phyloP scores from a whole-genome alignment of 2,797 vertebrate species.

The Moxostoma hubbsi region DNA sequence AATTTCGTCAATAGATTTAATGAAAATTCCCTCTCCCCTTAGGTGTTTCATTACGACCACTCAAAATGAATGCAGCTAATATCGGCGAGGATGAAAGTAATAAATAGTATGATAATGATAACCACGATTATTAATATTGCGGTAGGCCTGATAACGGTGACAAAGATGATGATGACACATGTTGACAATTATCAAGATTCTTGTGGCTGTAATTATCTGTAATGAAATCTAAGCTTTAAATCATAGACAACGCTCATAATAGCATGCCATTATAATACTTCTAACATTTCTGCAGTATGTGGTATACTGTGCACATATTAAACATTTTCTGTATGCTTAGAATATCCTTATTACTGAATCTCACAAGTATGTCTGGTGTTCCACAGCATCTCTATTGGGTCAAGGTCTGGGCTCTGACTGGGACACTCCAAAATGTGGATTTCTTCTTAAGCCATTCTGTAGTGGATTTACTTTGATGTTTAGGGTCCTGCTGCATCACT shows the following conservation, averaged over 20 bases:
- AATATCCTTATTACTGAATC: neutral
- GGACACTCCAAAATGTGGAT: too few relatives aligned
- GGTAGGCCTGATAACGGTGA: slow-evolving; percentile 61
- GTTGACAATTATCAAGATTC: slow-evolving; percentile 71
- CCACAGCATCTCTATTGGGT: too few relatives aligned
- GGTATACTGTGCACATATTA: neutral
- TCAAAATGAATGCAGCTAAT: slow-evolving; percentile 59
- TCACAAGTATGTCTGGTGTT: too few relatives aligned
- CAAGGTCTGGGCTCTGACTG: too few relatives aligned
- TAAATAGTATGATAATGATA: slow-evolving; percentile 71
- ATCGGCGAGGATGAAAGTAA: slow-evolving; percentile 55
- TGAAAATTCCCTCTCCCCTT: slow-evolving; percentile 58
- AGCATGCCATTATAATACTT: neutral
- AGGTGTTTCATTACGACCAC: slow-evolving; percentile 53
- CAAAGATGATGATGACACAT: slow-evolving; percentile 74
- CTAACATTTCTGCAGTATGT: neutral
- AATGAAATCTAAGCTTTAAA: slow-evolving; percentile 58
- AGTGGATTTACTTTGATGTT: too few relatives aligned
- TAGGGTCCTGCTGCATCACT: too few relatives aligned
- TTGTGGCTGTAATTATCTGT: slow-evolving; percentile 69
- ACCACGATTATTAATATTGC: slow-evolving; percentile 67
- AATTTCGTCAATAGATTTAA: slow-evolving; percentile 39
- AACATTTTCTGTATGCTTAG: neutral
- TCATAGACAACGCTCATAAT: neutral
- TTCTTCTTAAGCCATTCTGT: too few relatives aligned